A percentile compares a stretch with the other conserved stretches of the same genome.
These are phyloP conservation scores for Paedocypris sp. DNA, from an alignment of 2,113 vertebrate species.

Conservation along the genomic window DNA sequence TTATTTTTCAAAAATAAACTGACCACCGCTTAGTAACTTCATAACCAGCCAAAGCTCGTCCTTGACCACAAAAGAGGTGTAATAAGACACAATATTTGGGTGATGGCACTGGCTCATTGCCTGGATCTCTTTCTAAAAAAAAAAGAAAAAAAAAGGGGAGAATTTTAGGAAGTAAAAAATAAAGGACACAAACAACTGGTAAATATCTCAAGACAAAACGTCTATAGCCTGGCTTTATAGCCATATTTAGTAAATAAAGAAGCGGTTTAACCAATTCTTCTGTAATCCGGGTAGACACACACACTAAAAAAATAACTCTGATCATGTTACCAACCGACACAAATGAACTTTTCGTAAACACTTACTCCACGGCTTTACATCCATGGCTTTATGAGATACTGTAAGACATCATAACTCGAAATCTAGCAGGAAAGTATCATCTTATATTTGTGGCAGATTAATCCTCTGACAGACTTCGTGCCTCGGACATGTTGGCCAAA, in stretches of 20 bases:
- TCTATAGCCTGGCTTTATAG: too few species aligned
- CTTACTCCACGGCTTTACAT: too few species aligned
- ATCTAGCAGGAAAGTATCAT: neutral
- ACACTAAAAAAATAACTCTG: too few species aligned
- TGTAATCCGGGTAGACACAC: too few species aligned
- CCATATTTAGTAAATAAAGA: too few species aligned
- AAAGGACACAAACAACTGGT: neutral
- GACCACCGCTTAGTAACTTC: slow-evolving; percentile 91
- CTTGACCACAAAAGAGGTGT: slow-evolving; percentile 95
- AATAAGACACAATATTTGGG: slow-evolving; percentile 95
- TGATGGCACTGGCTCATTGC: slow-evolving; percentile 97
- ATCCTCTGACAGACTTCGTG: neutral
- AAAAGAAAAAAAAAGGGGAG: neutral
- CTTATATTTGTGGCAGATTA: slow-evolving; percentile 11
- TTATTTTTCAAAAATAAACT: slow-evolving; percentile 26
- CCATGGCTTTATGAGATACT: too few species aligned
- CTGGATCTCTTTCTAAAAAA: slow-evolving; percentile 75
- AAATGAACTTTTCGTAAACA: too few species aligned
- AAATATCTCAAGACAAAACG: too few species aligned
- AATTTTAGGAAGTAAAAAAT: neutral
- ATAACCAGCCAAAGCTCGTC: slow-evolving; percentile 98
- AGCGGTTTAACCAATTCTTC: too few species aligned
- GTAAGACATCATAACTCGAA: neutral
- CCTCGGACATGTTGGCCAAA: slow-evolving; percentile 25
- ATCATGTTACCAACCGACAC: too few species aligned